Conservation (phyloP, 2,113 vertebrate genomes). For the Myiozetetes cayanensis region DNA sequence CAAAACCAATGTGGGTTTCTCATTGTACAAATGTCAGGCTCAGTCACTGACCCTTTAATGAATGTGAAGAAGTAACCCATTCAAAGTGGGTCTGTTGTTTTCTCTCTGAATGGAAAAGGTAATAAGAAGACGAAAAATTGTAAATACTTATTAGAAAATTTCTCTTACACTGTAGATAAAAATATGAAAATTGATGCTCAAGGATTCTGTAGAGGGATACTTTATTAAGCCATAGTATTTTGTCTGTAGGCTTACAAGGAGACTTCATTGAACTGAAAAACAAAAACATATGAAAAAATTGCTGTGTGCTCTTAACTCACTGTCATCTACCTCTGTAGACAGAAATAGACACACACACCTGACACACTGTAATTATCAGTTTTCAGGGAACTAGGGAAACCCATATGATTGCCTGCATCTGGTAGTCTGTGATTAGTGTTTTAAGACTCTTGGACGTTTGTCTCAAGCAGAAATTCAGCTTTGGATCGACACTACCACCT, state of each 20-base stretch:
- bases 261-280: background rate
- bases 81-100: background rate
- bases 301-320: background rate
- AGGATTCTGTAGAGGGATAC: background rate
- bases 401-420: background rate
- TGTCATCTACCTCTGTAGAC: background rate
- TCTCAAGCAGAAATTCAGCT: background rate
- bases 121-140: background rate
- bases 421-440: background rate
- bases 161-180: background rate
- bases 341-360: background rate
- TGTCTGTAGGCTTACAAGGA: background rate
- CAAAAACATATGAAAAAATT: background rate
- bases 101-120: background rate
- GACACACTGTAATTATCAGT: background rate
- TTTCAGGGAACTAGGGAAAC: background rate
- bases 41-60: background rate
- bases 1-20: background rate
- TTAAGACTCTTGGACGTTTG: background rate
- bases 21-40: background rate
- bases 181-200: background rate
- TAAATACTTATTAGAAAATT: background rate
- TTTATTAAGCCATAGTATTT: background rate
- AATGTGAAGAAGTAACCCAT: background rate
- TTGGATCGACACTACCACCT: background rate